Evolutionary conservation across 1,140 invertebrate genomes (phyloP), one percentile per base, ranked within the genome.

Genomic region (Agrypnia vestita): DNA sequence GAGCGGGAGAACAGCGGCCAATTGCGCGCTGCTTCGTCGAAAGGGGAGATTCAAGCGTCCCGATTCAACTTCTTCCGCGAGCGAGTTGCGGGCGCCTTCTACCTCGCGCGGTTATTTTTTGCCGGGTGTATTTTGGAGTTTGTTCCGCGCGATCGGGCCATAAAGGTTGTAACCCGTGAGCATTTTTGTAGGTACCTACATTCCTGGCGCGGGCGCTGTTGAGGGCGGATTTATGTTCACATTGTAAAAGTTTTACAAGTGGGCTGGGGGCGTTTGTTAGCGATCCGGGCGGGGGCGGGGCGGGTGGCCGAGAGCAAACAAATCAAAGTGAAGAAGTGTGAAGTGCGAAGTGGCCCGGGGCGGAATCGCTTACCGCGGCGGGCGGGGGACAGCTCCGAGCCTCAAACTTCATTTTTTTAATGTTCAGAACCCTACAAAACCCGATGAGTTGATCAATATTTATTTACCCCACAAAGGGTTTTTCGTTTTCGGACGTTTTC

Each of bases 161-260:
- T 78, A 78, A 78, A 62, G 76, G 79, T 76, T 80, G 79, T 76
- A 55, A 72, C 73, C 79, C 79, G 73, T 61, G 79, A 80, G 79
- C 79, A 76, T 75, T 80, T 80, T 71, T 74, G 79, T 80, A 80
- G 53, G 67, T 62, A 59, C 46, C 17, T 76, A 76, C 75, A 59
- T 75, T 75, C 73, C 55, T 56, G 55, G 79, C 79, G 79, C 79
- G 82, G 71, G 79, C 82, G 77, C 79, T 83, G 82, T 83, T 83
- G 82, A 76, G 79, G 79, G 76, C 79, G 82, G 79, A 83, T 83
- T 83, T 83, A 83, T 83, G 82, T 83, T 80, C 79, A 79, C 82
- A 83, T 83, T 83, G 82, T 83, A 83, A 83, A 83, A 83, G 82
- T 83, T 83, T 83, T 83, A 83, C 82, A 83, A 83, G 82, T 83